phyloP scores from a whole-genome alignment of 2,113 vertebrate genomes.

The Petroica traversi region DNA sequence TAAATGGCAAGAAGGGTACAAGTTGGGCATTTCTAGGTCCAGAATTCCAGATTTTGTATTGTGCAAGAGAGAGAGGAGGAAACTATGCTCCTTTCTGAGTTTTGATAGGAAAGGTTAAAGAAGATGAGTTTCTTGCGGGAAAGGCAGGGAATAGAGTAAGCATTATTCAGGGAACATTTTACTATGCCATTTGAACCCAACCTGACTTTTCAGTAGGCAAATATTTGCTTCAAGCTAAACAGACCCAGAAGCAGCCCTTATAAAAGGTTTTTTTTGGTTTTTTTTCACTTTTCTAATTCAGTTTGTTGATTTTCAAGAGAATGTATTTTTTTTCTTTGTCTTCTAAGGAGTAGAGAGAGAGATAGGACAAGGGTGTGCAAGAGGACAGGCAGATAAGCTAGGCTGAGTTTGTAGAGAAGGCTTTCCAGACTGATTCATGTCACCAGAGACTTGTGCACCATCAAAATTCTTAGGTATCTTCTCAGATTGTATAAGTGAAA shows the following conservation, averaged over 20 bases:
- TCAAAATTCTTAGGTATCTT: background rate
- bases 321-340: background rate
- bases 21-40: background rate
- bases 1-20: background rate
- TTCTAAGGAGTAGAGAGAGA: background rate
- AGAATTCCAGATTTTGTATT: background rate
- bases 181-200: background rate
- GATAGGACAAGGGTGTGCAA: background rate
- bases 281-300: background rate
- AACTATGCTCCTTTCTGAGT: background rate
- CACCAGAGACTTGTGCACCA: background rate
- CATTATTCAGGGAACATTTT: background rate
- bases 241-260: background rate
- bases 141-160: background rate
- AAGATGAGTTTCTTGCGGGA: background rate
- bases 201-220: background rate
- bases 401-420: background rate
- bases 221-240: background rate
- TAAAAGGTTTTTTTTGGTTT: background rate
- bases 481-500: slow-evolving; percentile 18
- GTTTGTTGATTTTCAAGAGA: background rate
- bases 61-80: background rate
- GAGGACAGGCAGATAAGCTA: background rate
- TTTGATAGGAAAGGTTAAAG: background rate
- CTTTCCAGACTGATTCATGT: background rate